These are phyloP conservation scores for Halichondria panicea DNA, from an alignment of 37 sponge, comb jelly and placozoan species.

Conservation along the genomic window DNA sequence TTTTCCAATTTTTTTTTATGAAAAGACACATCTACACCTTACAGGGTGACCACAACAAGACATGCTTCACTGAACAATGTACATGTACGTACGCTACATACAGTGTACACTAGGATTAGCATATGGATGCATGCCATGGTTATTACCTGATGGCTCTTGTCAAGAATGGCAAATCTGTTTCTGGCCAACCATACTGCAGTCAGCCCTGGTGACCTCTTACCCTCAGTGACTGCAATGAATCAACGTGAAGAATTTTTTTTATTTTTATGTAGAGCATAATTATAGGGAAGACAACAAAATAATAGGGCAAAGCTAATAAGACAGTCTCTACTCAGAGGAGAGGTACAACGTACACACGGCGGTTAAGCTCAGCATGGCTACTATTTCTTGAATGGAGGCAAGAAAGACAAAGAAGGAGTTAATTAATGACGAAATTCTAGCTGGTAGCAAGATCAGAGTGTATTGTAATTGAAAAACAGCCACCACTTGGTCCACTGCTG, in stretches of 20 bases:
- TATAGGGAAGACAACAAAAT: not conserved
- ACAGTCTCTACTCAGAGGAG: no score
- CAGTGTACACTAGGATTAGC: constrained; percentile 3
- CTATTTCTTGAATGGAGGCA: no score
- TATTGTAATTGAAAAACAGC: no score
- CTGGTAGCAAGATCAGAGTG: no score
- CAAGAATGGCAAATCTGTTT: constrained; percentile 95
- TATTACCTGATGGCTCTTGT: constrained; percentile 79
- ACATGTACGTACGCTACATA: constrained; percentile 7
- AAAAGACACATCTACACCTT: constrained; percentile 20
- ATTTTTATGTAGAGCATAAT: not conserved
- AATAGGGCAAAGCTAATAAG: not conserved
- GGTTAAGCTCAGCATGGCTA: no score
- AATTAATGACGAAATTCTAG: not conserved
- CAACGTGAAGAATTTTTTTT: not conserved
- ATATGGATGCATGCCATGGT: not conserved
- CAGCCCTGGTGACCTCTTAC: constrained; percentile 78
- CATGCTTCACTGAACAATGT: no score
- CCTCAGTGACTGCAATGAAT: constrained; percentile 59
- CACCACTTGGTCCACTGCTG: no score
- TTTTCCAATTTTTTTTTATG: not conserved
- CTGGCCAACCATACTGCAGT: constrained; percentile 92
- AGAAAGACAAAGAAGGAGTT: not conserved
- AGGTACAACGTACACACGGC: no score
- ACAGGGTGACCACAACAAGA: no score